phyloP scores from a whole-genome alignment of 2,888 invertebrate species.

The Willowsia nigromaculata region DNA sequence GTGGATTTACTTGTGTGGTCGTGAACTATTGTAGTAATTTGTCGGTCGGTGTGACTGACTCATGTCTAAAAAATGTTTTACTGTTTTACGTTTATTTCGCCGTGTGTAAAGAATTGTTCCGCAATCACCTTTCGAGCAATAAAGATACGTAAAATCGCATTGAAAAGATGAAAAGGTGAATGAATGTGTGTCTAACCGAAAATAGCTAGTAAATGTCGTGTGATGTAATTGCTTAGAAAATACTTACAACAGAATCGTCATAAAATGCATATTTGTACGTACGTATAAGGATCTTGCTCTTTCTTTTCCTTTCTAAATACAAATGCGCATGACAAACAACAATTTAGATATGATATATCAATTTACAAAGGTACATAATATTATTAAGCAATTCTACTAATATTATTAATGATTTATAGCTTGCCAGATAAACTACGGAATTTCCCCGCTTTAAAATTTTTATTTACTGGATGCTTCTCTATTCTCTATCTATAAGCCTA shows the following conservation, averaged over 20 bases:
- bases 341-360: not conserved
- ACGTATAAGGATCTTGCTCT: not conserved
- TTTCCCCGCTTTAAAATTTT: no score
- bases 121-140: slow-evolving; percentile 34
- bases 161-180: not conserved
- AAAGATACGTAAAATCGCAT: slow-evolving; percentile 12
- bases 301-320: not conserved
- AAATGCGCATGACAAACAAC: not conserved
- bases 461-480: no score
- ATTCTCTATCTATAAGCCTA: no score
- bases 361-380: not conserved
- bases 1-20: slow-evolving; percentile 31
- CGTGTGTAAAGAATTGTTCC: slow-evolving; percentile 17
- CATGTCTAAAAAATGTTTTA: slow-evolving; percentile 10
- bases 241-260: not conserved
- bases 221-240: not conserved
- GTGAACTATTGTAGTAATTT: not conserved
- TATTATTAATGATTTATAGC: not conserved
- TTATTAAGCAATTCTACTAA: not conserved
- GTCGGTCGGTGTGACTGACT: slow-evolving; percentile 14
- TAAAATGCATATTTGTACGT: no score
- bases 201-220: not conserved
- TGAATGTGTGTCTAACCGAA: not conserved
- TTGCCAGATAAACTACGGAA: no score
- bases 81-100: no score